Base-by-base conservation (phyloP, 23 tunicate species). In the Clavelina lepadiformis region DNA sequence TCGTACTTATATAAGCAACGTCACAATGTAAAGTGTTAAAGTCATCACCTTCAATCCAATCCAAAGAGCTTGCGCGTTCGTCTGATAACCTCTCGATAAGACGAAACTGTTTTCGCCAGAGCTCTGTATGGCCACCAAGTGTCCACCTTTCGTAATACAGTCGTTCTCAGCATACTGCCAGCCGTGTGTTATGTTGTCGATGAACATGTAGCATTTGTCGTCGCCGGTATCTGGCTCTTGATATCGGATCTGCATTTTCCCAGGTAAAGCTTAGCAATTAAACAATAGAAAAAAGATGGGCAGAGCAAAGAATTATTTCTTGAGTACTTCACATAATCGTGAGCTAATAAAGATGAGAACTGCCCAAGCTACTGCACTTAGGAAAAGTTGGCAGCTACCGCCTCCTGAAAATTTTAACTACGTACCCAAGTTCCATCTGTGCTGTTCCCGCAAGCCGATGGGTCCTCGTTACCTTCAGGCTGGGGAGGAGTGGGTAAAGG, bases 71-170 rank as follows among this genome's bases (percentile, higher is more conserved):
- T 38, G 68, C 4, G 65, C 36, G 1, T 29, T 54, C 11, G 63
- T 30, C 6, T 33, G 51, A 3, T 44, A 57, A 5, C 76, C 56
- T 71, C 97, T 69, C 29, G 82, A 71, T 2, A 75, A 34, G 5
- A 89, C 3, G 31, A 89, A 74, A 18, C 28, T 38, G 21, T 71
- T 81, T 68, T 89, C 97, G 33, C 81, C 88, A 3, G 49, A 36
- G 47, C 79, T 73, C 41, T 89, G 97, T 29, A 89, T 75, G 21
- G 97, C 77, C 25, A 81, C 97, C n/a, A 89, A 68, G 57, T 75
- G 79, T 24, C 97, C 97, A 20, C 96, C 96, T 13, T 52, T 31
- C 0, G 52, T 32, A 22, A 50, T 28, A 32, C 97, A 89, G 22
- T 29, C 51, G 45, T 72, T 49, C 38, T 89, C 80, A 2, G 97